A percentile compares a stretch with the other conserved stretches of the same genome.
These are phyloP conservation scores for Synanceia verrucosa DNA, from an alignment of 2,797 vertebrate genomes.

Conservation along the genomic window DNA sequence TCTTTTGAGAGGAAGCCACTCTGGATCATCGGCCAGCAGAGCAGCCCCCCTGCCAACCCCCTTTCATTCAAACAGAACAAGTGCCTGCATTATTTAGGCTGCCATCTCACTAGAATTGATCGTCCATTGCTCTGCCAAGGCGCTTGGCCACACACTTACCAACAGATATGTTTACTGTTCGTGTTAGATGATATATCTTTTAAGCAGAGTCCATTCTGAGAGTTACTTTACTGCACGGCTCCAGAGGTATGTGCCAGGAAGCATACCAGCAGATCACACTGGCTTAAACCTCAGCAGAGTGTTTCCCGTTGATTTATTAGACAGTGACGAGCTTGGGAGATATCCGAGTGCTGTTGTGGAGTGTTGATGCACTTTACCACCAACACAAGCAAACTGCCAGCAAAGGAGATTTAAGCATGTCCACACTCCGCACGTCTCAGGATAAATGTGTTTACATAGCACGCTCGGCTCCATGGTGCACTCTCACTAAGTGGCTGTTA, in stretches of 20 bases:
- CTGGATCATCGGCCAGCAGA: conserved; percentile 71
- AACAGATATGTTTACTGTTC: conserved; percentile 63
- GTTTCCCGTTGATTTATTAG: conserved; percentile 44
- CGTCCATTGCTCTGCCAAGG: conserved; percentile 53
- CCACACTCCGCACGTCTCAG: conserved; percentile 38
- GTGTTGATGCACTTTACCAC: conserved; percentile 32
- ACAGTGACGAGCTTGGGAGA: conserved; percentile 31
- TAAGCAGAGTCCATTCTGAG: conserved; percentile 34
- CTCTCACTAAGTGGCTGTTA: conserved; percentile 62
- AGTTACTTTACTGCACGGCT: conserved; percentile 12
- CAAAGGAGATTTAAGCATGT: conserved; percentile 41
- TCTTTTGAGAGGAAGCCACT: conserved; percentile 58
- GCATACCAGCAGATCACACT: conserved; percentile 26
- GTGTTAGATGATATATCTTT: conserved; percentile 37
- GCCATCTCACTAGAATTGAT: conserved; percentile 65
- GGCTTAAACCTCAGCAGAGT: conserved; percentile 19
- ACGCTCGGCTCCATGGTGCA: conserved; percentile 26
- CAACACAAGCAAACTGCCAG: conserved; percentile 12
- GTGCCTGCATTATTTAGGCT: conserved; percentile 74
- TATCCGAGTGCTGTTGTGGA: conserved; percentile 35
- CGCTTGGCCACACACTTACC: conserved; percentile 48
- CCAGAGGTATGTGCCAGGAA: conserved; percentile 31
- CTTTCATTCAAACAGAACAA: conserved; percentile 76
- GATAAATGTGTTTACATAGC: conserved; percentile 64
- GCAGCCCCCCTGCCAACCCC: conserved; percentile 65